These are phyloP conservation scores for Muricea muricata DNA, from an alignment of 92 coral and sea anemone species.

Conservation along the genomic window DNA sequence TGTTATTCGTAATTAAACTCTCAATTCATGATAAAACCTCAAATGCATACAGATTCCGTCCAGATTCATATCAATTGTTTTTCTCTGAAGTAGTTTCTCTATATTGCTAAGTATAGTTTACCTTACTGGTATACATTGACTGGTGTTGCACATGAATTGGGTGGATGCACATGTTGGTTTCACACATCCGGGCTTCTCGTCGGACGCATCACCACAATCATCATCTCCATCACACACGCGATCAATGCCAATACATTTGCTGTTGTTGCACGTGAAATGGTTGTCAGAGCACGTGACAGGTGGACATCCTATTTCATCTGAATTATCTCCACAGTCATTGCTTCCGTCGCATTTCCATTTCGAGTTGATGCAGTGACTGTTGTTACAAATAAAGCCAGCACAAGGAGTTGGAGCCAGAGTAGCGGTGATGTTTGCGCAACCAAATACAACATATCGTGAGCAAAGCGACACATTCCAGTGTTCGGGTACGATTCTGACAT, in stretches of 20 bases:
- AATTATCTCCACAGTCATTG: constrained; percentile 16
- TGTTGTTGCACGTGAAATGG: constrained; percentile 40
- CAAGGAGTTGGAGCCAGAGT: constrained; percentile 17
- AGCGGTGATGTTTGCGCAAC: not conserved
- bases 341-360: constrained; percentile 28
- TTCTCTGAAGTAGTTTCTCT: no score
- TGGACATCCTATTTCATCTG: constrained; percentile 35
- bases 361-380: constrained; percentile 22
- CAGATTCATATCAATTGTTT: not conserved
- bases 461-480: constrained; percentile 7
- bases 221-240: constrained; percentile 41
- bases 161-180: constrained; percentile 39
- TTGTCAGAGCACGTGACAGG: constrained; percentile 31
- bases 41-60: not conserved
- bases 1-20: no score
- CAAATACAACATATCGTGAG: constrained; percentile 27
- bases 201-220: constrained; percentile 34
- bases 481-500: not conserved
- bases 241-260: constrained; percentile 30
- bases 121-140: constrained; percentile 26
- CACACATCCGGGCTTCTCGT: constrained; percentile 28
- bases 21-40: no score
- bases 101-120: not conserved
- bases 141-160: constrained; percentile 38
- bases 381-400: constrained; percentile 32